These are phyloP conservation scores for Dusona sp. DNA, from an alignment of 2,888 invertebrate genomes.

Conservation along the genomic window DNA sequence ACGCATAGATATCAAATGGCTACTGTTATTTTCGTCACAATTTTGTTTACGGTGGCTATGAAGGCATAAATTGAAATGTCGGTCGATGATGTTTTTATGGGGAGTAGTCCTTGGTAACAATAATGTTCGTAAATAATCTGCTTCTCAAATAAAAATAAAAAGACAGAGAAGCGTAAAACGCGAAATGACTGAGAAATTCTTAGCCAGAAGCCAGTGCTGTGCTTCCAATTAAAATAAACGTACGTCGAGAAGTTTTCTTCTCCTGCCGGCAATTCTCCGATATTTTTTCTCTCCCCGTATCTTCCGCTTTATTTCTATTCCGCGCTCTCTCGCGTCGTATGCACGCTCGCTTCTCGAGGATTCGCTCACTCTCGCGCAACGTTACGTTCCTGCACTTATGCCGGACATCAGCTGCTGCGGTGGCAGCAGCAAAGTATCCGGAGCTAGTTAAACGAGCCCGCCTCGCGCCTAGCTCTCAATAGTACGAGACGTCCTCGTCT, in stretches of 20 bases:
- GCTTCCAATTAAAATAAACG: conserved; percentile 73
- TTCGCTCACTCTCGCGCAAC: conserved; percentile 62
- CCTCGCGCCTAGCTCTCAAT: conserved; percentile 36
- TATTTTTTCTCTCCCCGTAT: background rate
- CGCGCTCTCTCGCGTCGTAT: conserved; percentile 33
- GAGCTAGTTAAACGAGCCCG: conserved; percentile 70
- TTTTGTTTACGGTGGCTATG: background rate
- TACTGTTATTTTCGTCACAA: background rate
- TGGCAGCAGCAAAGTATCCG: conserved; percentile 54
- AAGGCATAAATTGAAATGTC: background rate
- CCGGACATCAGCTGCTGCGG: conserved; percentile 57
- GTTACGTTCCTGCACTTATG: conserved; percentile 57
- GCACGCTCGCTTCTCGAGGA: conserved; percentile 39
- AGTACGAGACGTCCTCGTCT: conserved; percentile 41
- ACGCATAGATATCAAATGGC: background rate
- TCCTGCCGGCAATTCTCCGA: conserved; percentile 21
- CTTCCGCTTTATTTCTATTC: conserved; percentile 34
- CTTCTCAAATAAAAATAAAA: conserved; percentile 9
- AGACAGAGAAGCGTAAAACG: conserved; percentile 23
- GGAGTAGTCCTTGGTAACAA: background rate
- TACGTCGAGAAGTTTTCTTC: conserved; percentile 70
- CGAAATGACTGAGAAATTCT: conserved; percentile 52
- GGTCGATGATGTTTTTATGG: background rate
- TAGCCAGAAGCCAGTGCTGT: conserved; percentile 55
- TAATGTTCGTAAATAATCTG: background rate